Evolutionary conservation across 2,888 invertebrate genomes (phyloP).

Genomic region (Carcina quercana): DNA sequence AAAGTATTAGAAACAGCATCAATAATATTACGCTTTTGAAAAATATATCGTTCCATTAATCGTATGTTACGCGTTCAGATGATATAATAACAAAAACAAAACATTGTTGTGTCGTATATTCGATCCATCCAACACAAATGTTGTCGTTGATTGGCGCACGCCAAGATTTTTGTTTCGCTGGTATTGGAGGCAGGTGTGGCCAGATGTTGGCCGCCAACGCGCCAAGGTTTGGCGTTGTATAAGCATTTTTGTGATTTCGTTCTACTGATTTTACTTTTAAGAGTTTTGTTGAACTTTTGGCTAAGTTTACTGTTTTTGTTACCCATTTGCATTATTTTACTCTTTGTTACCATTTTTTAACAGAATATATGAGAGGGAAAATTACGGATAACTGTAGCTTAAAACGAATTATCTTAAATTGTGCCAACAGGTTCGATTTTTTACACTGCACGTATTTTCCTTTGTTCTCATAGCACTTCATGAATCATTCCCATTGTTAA

Average conservation of each 20-base stretch:
- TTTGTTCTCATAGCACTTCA: too few species aligned
- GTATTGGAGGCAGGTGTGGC: slow-evolving; percentile 18
- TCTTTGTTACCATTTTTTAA: slow-evolving; percentile 61
- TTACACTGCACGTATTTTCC: too few species aligned
- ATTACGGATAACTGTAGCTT: too few species aligned
- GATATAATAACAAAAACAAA: slow-evolving; percentile 3
- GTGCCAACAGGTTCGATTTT: too few species aligned
- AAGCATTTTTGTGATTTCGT: too few species aligned
- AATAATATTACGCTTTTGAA: slow-evolving; percentile 3
- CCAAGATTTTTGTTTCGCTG: not conserved
- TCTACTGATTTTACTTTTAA: slow-evolving; percentile 40
- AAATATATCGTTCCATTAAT: slow-evolving; percentile 2
- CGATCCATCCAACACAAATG: too few species aligned
- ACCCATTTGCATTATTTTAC: slow-evolving; percentile 46
- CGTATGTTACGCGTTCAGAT: slow-evolving; percentile 4
- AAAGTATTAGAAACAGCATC: slow-evolving; percentile 10
- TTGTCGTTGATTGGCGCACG: slow-evolving; percentile 4
- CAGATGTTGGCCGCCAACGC: slow-evolving; percentile 38
- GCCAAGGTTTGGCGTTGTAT: slow-evolving; percentile 45
- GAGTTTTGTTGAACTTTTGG: slow-evolving; percentile 42
- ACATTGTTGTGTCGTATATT: too few species aligned
- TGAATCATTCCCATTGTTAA: too few species aligned
- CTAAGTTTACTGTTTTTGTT: slow-evolving; percentile 43
- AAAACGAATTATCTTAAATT: too few species aligned
- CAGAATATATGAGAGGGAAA: too few species aligned